phyloP scores from a whole-genome alignment of 2,888 invertebrate genomes.

The Tanytarsus gracilentus region DNA sequence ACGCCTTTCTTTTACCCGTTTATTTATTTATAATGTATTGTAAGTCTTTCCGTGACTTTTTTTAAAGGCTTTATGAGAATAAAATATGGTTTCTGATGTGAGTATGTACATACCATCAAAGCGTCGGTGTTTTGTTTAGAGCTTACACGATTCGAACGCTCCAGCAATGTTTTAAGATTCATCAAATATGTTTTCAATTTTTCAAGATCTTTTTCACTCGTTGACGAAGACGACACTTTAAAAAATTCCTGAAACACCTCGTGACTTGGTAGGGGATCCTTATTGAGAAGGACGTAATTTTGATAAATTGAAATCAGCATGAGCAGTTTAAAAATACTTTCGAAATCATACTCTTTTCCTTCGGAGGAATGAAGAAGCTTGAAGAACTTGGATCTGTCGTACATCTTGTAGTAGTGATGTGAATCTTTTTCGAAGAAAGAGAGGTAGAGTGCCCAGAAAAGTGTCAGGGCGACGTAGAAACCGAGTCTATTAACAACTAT shows the following conservation, averaged over 20 bases:
- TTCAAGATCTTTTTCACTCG: slow-evolving; percentile 17
- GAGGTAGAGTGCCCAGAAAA: slow-evolving; percentile 17
- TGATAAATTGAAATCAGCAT: slow-evolving; percentile 19
- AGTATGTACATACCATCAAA: slow-evolving; percentile 11
- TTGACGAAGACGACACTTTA: neutral
- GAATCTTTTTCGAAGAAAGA: slow-evolving; percentile 14
- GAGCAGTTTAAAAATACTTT: slow-evolving; percentile 3
- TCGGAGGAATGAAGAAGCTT: neutral
- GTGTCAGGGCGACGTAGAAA: slow-evolving; percentile 15
- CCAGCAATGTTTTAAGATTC: slow-evolving; percentile 9
- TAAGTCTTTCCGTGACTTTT: too few species aligned
- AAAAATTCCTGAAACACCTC: slow-evolving; percentile 21
- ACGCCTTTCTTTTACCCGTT: too few species aligned
- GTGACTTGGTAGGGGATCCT: neutral
- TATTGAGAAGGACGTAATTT: slow-evolving; percentile 12
- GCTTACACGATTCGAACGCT: neutral
- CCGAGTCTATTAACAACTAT: slow-evolving; percentile 11
- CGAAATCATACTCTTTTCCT: neutral
- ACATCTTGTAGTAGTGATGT: slow-evolving; percentile 24
- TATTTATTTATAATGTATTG: too few species aligned
- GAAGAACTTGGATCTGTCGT: slow-evolving; percentile 17
- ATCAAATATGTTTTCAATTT: slow-evolving; percentile 13
- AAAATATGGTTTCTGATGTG: neutral
- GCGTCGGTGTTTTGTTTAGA: slow-evolving; percentile 17
- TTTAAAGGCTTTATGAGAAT: too few species aligned